These are phyloP conservation scores for Eledone cirrhosa DNA, from an alignment of 2,888 invertebrate genomes.

Conservation along the genomic window DNA sequence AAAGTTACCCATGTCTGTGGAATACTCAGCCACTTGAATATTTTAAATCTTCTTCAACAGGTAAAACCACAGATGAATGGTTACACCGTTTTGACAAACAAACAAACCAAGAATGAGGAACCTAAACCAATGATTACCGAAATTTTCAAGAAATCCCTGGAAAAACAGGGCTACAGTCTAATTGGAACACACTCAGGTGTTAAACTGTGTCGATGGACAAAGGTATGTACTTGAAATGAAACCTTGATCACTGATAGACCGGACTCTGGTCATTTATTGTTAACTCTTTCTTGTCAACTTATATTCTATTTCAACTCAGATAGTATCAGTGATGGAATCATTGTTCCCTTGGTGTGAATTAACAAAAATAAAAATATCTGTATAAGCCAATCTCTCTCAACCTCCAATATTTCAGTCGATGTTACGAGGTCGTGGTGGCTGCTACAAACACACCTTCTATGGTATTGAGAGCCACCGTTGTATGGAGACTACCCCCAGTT, in stretches of 20 bases:
- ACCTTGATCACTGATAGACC: too few relatives aligned
- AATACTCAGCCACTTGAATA: not conserved
- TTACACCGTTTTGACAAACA: conserved; percentile 15
- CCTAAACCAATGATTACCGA: conserved; percentile 71
- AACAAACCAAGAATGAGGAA: conserved; percentile 38
- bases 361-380: too few relatives aligned
- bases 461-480: conserved; percentile 73
- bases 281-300: too few relatives aligned
- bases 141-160: conserved; percentile 68
- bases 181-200: conserved; percentile 73
- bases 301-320: too few relatives aligned
- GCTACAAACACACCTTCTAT: conserved; percentile 74
- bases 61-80: not conserved
- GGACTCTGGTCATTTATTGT: too few relatives aligned
- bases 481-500: conserved; percentile 73
- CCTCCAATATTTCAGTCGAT: conserved; percentile 56
- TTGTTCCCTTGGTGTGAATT: too few relatives aligned
- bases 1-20: too few relatives aligned
- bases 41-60: not conserved
- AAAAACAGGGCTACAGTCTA: conserved; percentile 72
- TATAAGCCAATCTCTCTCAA: too few relatives aligned
- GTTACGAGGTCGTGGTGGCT: conserved; percentile 72
- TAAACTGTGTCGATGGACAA: conserved; percentile 73
- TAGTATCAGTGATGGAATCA: too few relatives aligned
- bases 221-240: conserved; percentile 59